Evolutionary conservation across 2,113 vertebrate genomes (phyloP).

Genomic region (Odontophorus gujanensis): DNA sequence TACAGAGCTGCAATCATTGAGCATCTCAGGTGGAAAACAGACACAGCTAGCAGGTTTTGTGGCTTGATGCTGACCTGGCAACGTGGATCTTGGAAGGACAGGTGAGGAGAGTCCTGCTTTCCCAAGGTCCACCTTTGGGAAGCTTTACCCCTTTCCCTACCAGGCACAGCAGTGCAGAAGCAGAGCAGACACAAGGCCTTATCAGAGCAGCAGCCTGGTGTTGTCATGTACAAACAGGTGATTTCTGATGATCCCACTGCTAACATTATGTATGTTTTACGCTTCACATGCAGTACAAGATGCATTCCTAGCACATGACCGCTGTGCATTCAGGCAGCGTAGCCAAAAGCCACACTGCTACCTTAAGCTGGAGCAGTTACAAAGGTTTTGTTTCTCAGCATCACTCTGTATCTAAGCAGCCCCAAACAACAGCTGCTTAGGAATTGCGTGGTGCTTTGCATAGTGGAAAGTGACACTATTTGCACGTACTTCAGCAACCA

Average conservation of each 20-base stretch:
- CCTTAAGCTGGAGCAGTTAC: neutral
- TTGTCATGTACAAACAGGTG: neutral
- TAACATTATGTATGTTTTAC: rapidly evolving
- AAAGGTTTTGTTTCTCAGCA: neutral
- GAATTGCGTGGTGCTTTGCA: neutral
- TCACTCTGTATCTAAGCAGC: neutral
- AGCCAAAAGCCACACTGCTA: neutral
- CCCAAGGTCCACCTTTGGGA: neutral
- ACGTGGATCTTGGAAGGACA: neutral
- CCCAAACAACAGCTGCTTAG: neutral
- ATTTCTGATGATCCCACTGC: neutral
- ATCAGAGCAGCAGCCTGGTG: neutral
- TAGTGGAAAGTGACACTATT: rapidly evolving
- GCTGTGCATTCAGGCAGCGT: neutral
- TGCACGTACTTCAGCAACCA: neutral
- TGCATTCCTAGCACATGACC: neutral
- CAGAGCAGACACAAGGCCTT: neutral
- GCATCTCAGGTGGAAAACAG: neutral
- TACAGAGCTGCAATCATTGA: neutral
- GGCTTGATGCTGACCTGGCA: neutral
- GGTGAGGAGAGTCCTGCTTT: neutral
- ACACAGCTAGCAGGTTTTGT: rapidly evolving
- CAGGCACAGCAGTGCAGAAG: neutral
- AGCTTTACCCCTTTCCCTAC: neutral
- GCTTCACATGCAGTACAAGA: rapidly evolving